These are phyloP conservation scores for Caranx ignobilis DNA, from an alignment of 2,113 vertebrate genomes.

Conservation along the genomic window DNA sequence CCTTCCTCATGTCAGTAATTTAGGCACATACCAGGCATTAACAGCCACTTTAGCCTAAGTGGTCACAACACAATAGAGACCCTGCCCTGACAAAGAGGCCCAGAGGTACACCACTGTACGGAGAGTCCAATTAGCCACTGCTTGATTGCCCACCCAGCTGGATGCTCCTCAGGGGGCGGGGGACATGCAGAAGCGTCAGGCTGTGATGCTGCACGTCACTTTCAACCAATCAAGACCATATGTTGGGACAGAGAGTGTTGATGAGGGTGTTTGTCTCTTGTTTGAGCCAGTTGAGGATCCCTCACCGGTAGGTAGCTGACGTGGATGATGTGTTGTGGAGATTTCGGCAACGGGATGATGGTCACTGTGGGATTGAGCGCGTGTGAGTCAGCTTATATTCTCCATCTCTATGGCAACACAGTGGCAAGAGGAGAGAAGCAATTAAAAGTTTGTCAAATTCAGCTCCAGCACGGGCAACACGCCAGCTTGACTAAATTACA, in stretches of 20 bases:
- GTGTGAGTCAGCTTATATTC: background rate
- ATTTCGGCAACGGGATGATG: slow-evolving; percentile 1
- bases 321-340: background rate
- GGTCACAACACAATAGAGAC: slow-evolving; percentile 29
- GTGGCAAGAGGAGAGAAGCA: slow-evolving; percentile 48
- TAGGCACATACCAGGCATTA: slow-evolving; percentile 28
- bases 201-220: slow-evolving; percentile 20
- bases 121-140: slow-evolving; percentile 55
- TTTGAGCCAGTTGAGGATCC: slow-evolving; percentile 51
- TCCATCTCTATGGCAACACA: slow-evolving; percentile 59
- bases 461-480: slow-evolving; percentile 30
- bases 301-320: slow-evolving; percentile 12
- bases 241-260: slow-evolving; percentile 51
- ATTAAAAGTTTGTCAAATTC: slow-evolving; percentile 71
- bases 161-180: slow-evolving; percentile 46
- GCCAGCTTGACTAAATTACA: slow-evolving; percentile 58
- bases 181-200: slow-evolving; percentile 41
- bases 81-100: slow-evolving; percentile 37
- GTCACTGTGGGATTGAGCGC: slow-evolving; percentile 2
- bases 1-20: slow-evolving; percentile 28
- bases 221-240: slow-evolving; percentile 32
- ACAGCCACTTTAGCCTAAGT: slow-evolving; percentile 22
- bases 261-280: slow-evolving; percentile 58
- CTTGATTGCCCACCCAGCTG: slow-evolving; percentile 47
- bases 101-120: slow-evolving; percentile 19